Conservation (phyloP, 2,888 invertebrate genomes). For the Agonopterix subpropinquella region DNA sequence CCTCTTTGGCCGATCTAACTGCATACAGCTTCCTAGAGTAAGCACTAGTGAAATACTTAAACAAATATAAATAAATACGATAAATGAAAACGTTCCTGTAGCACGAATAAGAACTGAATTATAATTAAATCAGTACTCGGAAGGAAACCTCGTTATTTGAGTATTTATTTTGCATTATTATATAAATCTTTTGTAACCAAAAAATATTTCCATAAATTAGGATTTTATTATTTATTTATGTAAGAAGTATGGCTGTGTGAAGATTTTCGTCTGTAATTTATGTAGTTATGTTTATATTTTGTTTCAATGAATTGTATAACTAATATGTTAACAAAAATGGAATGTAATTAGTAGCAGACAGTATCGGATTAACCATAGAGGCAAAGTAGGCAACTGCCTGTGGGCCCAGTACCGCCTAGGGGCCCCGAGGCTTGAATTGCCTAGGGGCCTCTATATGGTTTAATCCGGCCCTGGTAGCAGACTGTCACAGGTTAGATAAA, state of each 20-base stretch:
- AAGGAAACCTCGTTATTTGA: constrained; percentile 34
- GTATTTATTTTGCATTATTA: constrained; percentile 47
- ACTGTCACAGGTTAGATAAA: constrained; percentile 20
- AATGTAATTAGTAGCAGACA: constrained; percentile 6
- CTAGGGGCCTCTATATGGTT: too few species aligned
- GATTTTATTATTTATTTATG: constrained; percentile 58
- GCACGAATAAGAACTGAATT: constrained; percentile 28
- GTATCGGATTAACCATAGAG: too few species aligned
- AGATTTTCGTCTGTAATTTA: constrained; percentile 58
- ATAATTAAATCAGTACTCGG: constrained; percentile 17
- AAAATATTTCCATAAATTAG: constrained; percentile 54
- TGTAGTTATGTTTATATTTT: constrained; percentile 42
- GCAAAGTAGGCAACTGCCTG: too few species aligned
- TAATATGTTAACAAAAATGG: constrained; percentile 2
- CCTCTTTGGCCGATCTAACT: neutral
- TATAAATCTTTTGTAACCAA: constrained; percentile 56
- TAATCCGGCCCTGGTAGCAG: too few species aligned
- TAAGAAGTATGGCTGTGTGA: constrained; percentile 72
- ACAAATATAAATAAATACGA: constrained; percentile 11
- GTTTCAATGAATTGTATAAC: constrained; percentile 21
- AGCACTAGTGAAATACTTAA: constrained; percentile 17
- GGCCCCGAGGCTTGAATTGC: too few species aligned
- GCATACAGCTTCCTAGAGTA: constrained; percentile 7
- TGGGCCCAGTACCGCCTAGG: too few species aligned
- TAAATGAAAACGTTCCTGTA: constrained; percentile 36